Percentiles rank a stretch among this genome's conserved stretches.
phyloP scores from a whole-genome alignment of 2,888 invertebrate genomes.

The Chymomyza amoena region DNA sequence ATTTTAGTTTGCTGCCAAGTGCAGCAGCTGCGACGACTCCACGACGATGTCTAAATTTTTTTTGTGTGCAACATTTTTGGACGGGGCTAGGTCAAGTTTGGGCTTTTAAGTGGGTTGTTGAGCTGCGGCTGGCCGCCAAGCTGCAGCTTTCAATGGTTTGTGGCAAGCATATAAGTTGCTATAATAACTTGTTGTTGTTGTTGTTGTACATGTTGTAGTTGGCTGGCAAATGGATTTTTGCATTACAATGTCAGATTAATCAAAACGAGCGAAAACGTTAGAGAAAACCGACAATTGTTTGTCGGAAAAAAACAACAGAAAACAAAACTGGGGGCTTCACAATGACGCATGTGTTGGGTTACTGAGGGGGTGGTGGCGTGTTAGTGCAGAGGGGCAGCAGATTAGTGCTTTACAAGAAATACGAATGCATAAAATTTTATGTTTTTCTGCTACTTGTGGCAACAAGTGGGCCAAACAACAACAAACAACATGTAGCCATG shows the following conservation, averaged over 20 bases:
- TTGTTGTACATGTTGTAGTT: conserved; percentile 31
- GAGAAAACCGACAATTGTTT: conserved; percentile 74
- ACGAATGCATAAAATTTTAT: conserved; percentile 74
- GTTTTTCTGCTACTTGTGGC: conserved; percentile 72
- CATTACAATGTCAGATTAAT: conserved; percentile 74
- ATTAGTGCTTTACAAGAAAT: conserved; percentile 68
- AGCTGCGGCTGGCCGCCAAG: not conserved
- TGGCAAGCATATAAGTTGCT: not conserved
- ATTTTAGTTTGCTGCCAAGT: conserved; percentile 30
- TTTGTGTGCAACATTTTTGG: not conserved
- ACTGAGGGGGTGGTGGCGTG: not conserved
- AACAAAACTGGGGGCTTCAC: not conserved
- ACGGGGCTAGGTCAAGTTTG: conserved; percentile 71
- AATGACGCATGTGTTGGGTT: not conserved
- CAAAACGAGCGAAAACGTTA: conserved; percentile 61
- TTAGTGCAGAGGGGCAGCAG: conserved; percentile 22
- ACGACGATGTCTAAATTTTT: conserved; percentile 64
- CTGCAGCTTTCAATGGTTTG: not conserved
- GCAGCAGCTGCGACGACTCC: conserved; percentile 23
- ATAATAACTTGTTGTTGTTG: not conserved
- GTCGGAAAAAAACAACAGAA: conserved; percentile 15
- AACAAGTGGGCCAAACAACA: conserved; percentile 66
- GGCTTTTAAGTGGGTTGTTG: conserved; percentile 44
- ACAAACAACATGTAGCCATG: conserved; percentile 18
- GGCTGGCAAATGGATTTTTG: conserved; percentile 70